Evolutionary conservation across 2,888 invertebrate genomes (phyloP).

Genomic region (Chrysina gloriosa): DNA sequence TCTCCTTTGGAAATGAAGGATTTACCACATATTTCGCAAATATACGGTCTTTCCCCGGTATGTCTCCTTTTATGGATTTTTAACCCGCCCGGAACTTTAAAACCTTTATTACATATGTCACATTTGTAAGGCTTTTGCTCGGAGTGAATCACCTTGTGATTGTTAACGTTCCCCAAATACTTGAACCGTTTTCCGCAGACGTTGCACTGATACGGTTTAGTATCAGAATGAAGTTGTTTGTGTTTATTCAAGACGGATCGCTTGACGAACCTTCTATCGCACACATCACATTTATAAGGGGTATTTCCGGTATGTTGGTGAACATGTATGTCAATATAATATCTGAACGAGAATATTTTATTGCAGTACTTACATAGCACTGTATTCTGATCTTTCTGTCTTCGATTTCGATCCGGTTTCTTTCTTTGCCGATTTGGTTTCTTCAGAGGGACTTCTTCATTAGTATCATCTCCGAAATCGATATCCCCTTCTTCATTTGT

Average conservation of each 20-base stretch:
- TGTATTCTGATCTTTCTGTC: slow-evolving; percentile 7
- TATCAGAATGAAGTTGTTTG: slow-evolving; percentile 9
- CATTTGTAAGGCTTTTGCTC: slow-evolving; percentile 10
- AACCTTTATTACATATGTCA: slow-evolving; percentile 1
- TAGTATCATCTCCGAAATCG: no score
- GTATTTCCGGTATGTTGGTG: slow-evolving; percentile 13
- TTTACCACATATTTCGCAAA: slow-evolving; percentile 19
- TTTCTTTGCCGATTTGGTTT: not conserved
- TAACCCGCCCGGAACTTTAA: not conserved
- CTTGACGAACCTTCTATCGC: slow-evolving; percentile 7
- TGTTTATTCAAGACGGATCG: slow-evolving; percentile 13
- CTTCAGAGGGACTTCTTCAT: not conserved
- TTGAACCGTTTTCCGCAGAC: slow-evolving; percentile 20
- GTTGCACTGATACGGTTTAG: not conserved
- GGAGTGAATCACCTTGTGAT: slow-evolving; percentile 12
- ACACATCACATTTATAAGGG: slow-evolving; percentile 12
- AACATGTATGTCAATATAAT: slow-evolving; percentile 12
- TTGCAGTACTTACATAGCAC: slow-evolving; percentile 18
- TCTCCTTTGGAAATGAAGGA: not conserved
- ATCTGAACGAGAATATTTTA: not conserved
- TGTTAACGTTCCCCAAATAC: not conserved
- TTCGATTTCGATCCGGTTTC: not conserved
- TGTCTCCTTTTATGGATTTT: not conserved
- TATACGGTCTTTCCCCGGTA: not conserved
- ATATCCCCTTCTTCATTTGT: no score